These are phyloP conservation scores for Mastacembelus armatus DNA, from an alignment of 2,797 vertebrate genomes.

Conservation along the genomic window DNA sequence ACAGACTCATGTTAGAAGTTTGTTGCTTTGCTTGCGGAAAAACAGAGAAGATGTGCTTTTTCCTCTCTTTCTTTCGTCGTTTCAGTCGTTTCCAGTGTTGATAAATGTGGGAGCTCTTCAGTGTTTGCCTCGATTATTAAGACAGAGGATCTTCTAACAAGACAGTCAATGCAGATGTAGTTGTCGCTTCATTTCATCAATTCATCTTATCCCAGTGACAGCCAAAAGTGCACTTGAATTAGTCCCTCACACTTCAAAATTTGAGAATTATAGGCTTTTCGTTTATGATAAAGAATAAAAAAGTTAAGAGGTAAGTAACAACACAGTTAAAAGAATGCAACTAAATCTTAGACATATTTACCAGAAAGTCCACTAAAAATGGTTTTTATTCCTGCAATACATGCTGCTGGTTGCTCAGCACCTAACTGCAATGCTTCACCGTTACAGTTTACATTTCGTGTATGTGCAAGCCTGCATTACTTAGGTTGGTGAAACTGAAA, in stretches of 20 bases:
- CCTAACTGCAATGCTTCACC: no score
- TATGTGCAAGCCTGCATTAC: no score
- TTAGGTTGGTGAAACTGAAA: no score
- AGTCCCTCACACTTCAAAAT: constrained; percentile 29
- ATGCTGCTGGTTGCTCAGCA: no score
- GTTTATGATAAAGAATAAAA: no score
- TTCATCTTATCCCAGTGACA: constrained; percentile 45
- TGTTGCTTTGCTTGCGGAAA: constrained; percentile 53
- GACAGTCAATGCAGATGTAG: constrained; percentile 36
- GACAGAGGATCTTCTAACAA: constrained; percentile 54
- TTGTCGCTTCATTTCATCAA: constrained; percentile 52
- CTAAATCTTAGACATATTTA: no score
- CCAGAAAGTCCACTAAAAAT: no score
- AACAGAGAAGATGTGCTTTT: constrained; percentile 4
- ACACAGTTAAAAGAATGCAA: no score
- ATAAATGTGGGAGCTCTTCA: constrained; percentile 51
- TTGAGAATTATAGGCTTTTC: no score
- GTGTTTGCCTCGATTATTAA: constrained; percentile 49
- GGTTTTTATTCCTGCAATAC: no score
- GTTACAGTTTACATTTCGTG: no score
- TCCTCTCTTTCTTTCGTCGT: not conserved
- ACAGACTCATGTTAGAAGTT: constrained; percentile 35
- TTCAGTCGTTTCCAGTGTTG: constrained; percentile 40
- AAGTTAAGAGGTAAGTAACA: no score
- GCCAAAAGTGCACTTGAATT: constrained; percentile 2